Evolutionary conservation across 2,113 vertebrate species (phyloP).

Genomic region (Scortum barcoo): DNA sequence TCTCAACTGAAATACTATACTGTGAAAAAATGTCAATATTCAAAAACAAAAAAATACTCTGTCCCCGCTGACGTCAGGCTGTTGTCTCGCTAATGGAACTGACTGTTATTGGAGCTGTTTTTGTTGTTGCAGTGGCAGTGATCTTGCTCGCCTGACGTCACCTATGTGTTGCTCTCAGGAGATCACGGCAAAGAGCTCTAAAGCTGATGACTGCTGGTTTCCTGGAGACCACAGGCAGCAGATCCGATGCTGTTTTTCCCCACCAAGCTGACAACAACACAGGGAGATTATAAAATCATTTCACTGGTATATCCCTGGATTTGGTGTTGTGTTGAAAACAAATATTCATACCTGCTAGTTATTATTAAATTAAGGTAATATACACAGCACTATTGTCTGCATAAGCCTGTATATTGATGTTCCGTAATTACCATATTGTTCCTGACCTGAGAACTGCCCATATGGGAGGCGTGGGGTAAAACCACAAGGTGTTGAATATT

Average conservation of each 20-base stretch:
- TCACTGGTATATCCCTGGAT: neutral
- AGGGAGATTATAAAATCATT: constrained; percentile 17
- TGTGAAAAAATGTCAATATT: neutral
- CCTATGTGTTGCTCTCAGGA: constrained; percentile 59
- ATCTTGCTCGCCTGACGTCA: constrained; percentile 74
- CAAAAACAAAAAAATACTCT: neutral
- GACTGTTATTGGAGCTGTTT: constrained; percentile 73
- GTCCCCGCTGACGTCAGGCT: constrained; percentile 33
- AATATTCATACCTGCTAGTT: neutral
- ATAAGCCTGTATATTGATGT: constrained; percentile 5
- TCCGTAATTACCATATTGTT: constrained; percentile 20
- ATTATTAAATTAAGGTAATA: neutral
- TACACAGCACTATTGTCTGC: neutral
- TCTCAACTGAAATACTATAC: neutral
- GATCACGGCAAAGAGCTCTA: constrained; percentile 64
- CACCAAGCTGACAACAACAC: constrained; percentile 36
- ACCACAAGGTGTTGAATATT: constrained; percentile 71
- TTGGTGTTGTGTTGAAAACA: constrained; percentile 7
- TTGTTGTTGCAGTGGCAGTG: constrained; percentile 60
- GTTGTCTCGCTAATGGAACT: constrained; percentile 24
- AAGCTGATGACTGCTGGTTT: constrained; percentile 67
- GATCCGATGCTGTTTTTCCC: constrained; percentile 57
- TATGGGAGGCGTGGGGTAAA: constrained; percentile 53
- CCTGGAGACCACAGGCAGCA: constrained; percentile 70
- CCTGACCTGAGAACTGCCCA: constrained; percentile 36